Conservation (phyloP, 2,888 invertebrate genomes). For the Polydrusus tereticollis region DNA sequence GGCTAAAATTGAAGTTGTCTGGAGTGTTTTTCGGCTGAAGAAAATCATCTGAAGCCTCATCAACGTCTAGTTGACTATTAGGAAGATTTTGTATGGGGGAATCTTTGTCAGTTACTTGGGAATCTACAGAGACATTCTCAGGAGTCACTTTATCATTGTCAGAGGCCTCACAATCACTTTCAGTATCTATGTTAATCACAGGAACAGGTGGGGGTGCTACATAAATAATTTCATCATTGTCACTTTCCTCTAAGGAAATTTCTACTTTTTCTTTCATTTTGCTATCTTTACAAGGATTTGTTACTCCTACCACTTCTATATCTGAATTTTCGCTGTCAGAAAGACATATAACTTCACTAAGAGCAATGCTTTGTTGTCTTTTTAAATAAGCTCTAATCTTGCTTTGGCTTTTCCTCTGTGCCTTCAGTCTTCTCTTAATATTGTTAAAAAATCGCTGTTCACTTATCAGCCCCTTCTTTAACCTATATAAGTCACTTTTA, state of each 20-base stretch:
- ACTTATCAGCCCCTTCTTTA: conserved; percentile 18
- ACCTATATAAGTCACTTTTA: conserved; percentile 12
- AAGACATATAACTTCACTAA: conserved; percentile 39
- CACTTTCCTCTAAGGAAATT: conserved; percentile 9
- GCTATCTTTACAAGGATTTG: conserved; percentile 11
- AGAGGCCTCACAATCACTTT: conserved; percentile 44
- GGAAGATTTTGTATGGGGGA: background rate
- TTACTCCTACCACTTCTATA: conserved; percentile 45
- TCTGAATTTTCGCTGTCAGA: conserved; percentile 44
- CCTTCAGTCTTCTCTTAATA: conserved; percentile 9
- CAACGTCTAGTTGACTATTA: conserved; percentile 2
- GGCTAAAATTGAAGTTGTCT: conserved; percentile 58
- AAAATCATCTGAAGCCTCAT: conserved; percentile 58
- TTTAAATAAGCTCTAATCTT: conserved; percentile 8
- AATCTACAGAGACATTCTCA: background rate
- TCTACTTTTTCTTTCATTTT: conserved; percentile 11
- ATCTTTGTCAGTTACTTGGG: background rate
- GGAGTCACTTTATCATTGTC: background rate
- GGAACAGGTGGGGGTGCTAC: conserved; percentile 58
- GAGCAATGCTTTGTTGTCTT: conserved; percentile 7
- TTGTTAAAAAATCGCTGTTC: conserved; percentile 33
- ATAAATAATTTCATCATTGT: conserved; percentile 57
- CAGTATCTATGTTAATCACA: conserved; percentile 57
- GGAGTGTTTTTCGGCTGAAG: conserved; percentile 54
- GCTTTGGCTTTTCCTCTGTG: conserved; percentile 8